Percentiles rank a stretch among this genome's conserved stretches.
phyloP scores from a whole-genome alignment of 2,797 vertebrate genomes.

The Avahi laniger region DNA sequence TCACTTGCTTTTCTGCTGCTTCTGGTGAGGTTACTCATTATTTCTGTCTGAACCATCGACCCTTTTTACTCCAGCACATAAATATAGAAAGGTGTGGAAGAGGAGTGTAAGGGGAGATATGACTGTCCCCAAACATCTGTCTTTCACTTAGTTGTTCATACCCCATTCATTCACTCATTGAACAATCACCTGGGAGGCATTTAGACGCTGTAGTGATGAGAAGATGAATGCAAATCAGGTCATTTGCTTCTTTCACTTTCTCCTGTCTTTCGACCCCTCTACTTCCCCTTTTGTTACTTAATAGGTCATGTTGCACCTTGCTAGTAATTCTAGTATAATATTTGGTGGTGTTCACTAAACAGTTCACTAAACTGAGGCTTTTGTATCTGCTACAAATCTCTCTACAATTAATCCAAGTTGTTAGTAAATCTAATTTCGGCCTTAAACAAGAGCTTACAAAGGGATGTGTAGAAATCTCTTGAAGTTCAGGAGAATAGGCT shows the following conservation, averaged over 20 bases:
- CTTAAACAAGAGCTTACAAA: not conserved
- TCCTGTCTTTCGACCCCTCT: not conserved
- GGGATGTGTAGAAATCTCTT: not conserved
- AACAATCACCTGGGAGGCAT: not conserved
- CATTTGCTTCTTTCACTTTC: not conserved
- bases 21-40: not conserved
- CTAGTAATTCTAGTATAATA: not conserved
- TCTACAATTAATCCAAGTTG: not conserved
- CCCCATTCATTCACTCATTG: not conserved
- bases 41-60: not conserved
- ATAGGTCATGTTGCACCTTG: not conserved
- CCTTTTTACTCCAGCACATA: not conserved
- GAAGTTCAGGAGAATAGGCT: not conserved
- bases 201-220: not conserved
- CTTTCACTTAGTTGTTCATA: not conserved
- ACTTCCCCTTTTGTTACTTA: not conserved
- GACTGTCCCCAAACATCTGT: not conserved
- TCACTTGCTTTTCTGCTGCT: slow-evolving; percentile 2
- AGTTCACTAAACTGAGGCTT: not conserved
- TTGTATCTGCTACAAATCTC: not conserved
- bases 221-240: not conserved
- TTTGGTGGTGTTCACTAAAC: not conserved
- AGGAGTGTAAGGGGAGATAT: not conserved
- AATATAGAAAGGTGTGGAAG: not conserved
- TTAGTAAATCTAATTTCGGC: not conserved